Base-by-base conservation (phyloP, 1,140 invertebrate genomes). In the Apis laboriosa region DNA sequence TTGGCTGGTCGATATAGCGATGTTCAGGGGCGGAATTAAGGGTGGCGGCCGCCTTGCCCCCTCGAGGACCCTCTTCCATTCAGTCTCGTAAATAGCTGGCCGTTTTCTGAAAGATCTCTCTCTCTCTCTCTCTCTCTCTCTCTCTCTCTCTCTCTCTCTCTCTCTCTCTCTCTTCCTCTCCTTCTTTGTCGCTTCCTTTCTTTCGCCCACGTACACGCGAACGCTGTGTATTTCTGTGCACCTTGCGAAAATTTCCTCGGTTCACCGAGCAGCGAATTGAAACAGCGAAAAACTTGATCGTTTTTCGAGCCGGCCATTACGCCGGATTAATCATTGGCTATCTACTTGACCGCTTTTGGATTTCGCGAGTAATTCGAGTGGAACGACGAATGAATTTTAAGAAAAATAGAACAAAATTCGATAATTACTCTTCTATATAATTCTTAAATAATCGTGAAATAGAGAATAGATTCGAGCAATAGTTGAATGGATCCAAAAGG, bases 21-120 rank as follows among this genome's bases (percentile, higher is more conserved):
- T 80, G 85, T 87, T 76, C 77, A 72, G 74, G 68, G 80, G 70
- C 21, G 66, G 78, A 77, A 77, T 66, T 72, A 77, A 76, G 73
- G 86, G 86, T 77, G 83, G 84, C 58, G 85, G 71, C 68, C 49
- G 53, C 86, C 72, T 61, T 82, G 55, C 86, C 83, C 68, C 85
- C 72, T 84, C 77, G 84, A 90, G 88, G 88, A 90, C 88, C 87
- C 88, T 92, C 90, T 91, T 90, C 89, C 91, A 91, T 92, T 92
- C 89, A 91, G 90, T 74, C 84, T 88, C 90, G 89, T 89, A 92
- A 93, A 92, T 91, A 92, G 91, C 86, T 76, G 81, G 81, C 83
- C 87, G 84, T 86, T 88, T 24, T 86, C 85, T 91, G 83, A 86
- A 92, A 90, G 87, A 88, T 75, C 85, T 86, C 72, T 64, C 28